Conservation (phyloP, 2,888 invertebrate species). For the Plemyria rubiginata region DNA sequence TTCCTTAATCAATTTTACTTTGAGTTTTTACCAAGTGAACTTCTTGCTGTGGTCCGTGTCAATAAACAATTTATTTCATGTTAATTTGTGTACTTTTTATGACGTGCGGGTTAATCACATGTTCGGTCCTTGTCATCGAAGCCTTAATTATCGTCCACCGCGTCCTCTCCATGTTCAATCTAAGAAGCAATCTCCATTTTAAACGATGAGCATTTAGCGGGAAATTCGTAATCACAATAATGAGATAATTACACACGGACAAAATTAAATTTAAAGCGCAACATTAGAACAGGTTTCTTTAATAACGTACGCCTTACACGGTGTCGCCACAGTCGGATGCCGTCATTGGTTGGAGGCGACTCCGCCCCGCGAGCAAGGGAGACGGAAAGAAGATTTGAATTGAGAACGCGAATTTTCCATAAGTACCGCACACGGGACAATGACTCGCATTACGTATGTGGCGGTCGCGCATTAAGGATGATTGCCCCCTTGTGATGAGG, state of each 20-base stretch:
- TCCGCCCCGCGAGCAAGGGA: slow-evolving; percentile 84
- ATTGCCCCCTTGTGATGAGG: slow-evolving; percentile 84
- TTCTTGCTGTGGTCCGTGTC: slow-evolving; percentile 70
- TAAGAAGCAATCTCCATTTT: slow-evolving; percentile 75
- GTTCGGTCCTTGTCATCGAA: slow-evolving; percentile 52
- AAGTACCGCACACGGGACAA: slow-evolving; percentile 84
- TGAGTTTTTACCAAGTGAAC: slow-evolving; percentile 76
- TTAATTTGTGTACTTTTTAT: slow-evolving; percentile 62
- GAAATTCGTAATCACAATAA: slow-evolving; percentile 84
- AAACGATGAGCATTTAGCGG: slow-evolving; percentile 80
- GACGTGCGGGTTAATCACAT: slow-evolving; percentile 51
- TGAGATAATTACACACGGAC: slow-evolving; percentile 85
- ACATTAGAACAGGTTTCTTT: slow-evolving; percentile 86
- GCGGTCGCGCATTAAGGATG: slow-evolving; percentile 83
- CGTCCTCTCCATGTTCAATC: slow-evolving; percentile 62
- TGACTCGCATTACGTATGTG: slow-evolving; percentile 85
- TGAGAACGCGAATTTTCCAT: slow-evolving; percentile 85
- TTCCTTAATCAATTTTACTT: slow-evolving; percentile 84
- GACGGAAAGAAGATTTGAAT: slow-evolving; percentile 84
- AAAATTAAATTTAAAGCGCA: slow-evolving; percentile 85
- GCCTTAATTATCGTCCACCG: slow-evolving; percentile 62
- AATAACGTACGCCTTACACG: slow-evolving; percentile 84
- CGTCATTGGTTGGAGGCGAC: slow-evolving; percentile 82
- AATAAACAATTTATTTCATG: slow-evolving; percentile 70
- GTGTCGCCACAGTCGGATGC: slow-evolving; percentile 80